phyloP scores from a whole-genome alignment of 2,888 invertebrate species.

The Nymphalis c-album region DNA sequence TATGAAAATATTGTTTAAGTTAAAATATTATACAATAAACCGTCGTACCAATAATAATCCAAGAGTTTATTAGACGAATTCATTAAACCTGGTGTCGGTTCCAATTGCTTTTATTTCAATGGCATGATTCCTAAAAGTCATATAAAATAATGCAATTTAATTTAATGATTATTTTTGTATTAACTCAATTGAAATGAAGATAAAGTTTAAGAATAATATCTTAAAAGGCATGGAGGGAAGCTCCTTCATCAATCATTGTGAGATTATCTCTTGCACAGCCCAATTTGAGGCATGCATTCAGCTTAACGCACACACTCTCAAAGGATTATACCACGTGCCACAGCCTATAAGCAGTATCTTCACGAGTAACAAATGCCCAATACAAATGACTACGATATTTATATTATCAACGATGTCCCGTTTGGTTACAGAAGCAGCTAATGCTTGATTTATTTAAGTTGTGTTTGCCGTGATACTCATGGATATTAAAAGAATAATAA shows the following conservation, averaged over 20 bases:
- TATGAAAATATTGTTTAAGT: neutral
- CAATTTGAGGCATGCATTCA: constrained; percentile 75
- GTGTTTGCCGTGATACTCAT: neutral
- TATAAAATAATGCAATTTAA: too few relatives aligned
- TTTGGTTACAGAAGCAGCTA: neutral
- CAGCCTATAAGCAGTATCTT: constrained; percentile 21
- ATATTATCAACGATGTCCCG: neutral
- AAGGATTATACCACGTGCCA: constrained; percentile 29
- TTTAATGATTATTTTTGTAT: neutral
- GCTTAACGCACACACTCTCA: constrained; percentile 69
- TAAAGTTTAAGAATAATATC: constrained; percentile 33
- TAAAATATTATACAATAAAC: neutral
- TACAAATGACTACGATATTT: neutral
- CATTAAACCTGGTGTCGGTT: neutral
- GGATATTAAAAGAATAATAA: neutral
- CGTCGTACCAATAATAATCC: neutral
- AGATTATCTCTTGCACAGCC: constrained; percentile 84
- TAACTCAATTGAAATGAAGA: constrained; percentile 18
- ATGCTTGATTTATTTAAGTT: neutral
- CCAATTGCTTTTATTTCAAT: too few relatives aligned
- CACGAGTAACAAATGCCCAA: neutral
- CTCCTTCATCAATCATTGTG: constrained; percentile 48
- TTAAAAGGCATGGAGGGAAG: constrained; percentile 45
- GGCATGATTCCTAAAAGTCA: too few relatives aligned
- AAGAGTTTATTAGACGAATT: neutral